Evolutionary conservation across 2,797 vertebrate genomes (phyloP).

Genomic region (Onychomys leucogaster): DNA sequence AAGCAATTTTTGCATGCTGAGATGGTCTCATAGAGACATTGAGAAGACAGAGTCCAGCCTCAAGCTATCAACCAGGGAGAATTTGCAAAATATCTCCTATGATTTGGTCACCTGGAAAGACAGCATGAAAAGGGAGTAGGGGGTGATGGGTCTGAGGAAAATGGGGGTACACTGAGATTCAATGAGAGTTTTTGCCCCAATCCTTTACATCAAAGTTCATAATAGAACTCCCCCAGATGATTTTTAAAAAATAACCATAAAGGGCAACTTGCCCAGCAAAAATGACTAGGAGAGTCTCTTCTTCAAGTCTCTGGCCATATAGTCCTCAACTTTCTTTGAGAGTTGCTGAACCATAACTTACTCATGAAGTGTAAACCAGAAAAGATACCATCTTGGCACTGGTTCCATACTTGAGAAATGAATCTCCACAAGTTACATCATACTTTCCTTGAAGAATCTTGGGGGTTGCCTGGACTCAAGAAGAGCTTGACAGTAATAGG

Average conservation of each 20-base stretch:
- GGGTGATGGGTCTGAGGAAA: not conserved
- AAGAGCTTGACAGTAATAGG: not conserved
- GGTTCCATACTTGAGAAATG: constrained; percentile 54
- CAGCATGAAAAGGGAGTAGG: not conserved
- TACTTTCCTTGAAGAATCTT: constrained; percentile 14
- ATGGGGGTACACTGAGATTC: not conserved
- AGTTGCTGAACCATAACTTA: constrained; percentile 3
- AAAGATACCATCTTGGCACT: not conserved
- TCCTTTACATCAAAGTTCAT: not conserved
- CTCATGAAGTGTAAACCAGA: constrained; percentile 42
- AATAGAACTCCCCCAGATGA: not conserved
- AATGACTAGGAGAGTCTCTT: not conserved
- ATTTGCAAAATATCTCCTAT: constrained; percentile 46
- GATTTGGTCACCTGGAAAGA: constrained; percentile 29
- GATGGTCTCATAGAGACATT: not conserved
- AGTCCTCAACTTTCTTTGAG: not conserved
- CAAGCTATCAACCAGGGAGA: constrained; percentile 35
- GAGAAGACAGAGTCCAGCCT: not conserved
- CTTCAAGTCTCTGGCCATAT: not conserved
- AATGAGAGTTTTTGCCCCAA: not conserved
- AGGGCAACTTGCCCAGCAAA: not conserved
- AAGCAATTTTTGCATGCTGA: constrained; percentile 47
- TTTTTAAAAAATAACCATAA: not conserved
- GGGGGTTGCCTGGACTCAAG: not conserved
- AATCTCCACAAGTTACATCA: not conserved